Percentiles rank a stretch among this genome's conserved stretches.
Evolutionary conservation across 2,888 invertebrate genomes (phyloP).

Genomic region (Ecdyonurus torrentis): DNA sequence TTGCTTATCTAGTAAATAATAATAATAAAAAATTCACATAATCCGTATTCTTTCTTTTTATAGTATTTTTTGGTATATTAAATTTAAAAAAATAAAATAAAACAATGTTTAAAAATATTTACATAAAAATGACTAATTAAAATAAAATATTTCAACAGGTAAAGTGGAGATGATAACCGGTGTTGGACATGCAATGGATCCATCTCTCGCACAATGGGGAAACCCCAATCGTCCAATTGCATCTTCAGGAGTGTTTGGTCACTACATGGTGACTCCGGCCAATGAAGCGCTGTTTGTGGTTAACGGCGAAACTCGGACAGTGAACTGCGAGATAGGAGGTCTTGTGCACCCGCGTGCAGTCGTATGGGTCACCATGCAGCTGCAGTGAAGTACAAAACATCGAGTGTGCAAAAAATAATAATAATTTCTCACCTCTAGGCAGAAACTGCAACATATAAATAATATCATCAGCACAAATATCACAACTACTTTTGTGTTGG

Average conservation of each 20-base stretch:
- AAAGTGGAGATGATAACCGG: constrained; percentile 64
- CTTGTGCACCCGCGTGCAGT: constrained; percentile 44
- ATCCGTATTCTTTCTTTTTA: neutral
- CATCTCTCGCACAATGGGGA: constrained; percentile 40
- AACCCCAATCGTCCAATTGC: constrained; percentile 47
- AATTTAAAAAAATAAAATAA: neutral
- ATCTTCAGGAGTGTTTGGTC: constrained; percentile 50
- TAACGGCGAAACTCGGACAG: constrained; percentile 49
- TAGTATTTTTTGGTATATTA: neutral
- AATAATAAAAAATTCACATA: neutral
- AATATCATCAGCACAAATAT: neutral
- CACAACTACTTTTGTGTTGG: neutral
- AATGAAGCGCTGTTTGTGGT: constrained; percentile 51
- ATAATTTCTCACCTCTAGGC: neutral
- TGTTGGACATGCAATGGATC: constrained; percentile 41
- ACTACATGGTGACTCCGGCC: constrained; percentile 54
- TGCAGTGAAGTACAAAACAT: constrained; percentile 27
- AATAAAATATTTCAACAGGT: constrained; percentile 26
- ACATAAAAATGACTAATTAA: neutral
- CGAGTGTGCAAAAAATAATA: neutral
- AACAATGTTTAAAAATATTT: constrained; percentile 10
- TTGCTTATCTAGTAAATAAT: neutral
- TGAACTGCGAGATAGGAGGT: constrained; percentile 57
- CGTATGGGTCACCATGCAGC: constrained; percentile 45
- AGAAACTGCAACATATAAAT: neutral